Base-by-base conservation (phyloP, 1,140 invertebrate species). In the Drepana arcuata region DNA sequence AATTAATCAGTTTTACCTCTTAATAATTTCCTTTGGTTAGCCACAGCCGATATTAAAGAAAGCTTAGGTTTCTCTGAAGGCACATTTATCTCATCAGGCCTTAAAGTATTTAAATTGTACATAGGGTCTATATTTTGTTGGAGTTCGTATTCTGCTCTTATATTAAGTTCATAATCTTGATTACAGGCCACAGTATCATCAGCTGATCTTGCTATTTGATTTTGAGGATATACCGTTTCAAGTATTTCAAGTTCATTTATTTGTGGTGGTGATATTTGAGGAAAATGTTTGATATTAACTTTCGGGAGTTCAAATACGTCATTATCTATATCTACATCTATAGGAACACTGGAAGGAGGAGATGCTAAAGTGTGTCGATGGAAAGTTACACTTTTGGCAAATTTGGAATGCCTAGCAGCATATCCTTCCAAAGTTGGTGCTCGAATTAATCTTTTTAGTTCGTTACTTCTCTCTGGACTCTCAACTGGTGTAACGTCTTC, bases 301-400 rank as follows among this genome's bases (percentile, higher is more conserved):
- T 62, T 63, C 10, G 77, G 71, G 33, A 69, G 49, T 43, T 63
- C 55, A 48, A 81, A 81, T 23, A 75, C 56, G 12, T 68, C 61
- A 41, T 52, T 47, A 29, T 56, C 51, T 11, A 46, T 33, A 51
- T 81, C 71, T 32, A 55, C 53, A 51, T 81, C 71, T 32, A 55
- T 51, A 18, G 64, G 66, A 39, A 83, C 84, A 72, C 86, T 88
- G 33, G 78, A 72, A 9, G 92, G 92, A 32, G 92, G 92, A 56
- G 92, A 93, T 46, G 90, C 90, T 59, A 94, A 84, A 38, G 92
- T 94, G 68, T 92, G 90, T 43, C 92, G 86, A 73, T 95, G 92
- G 81, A 95, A 95, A 33, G 93, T 95, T 32, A 95, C 92, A 78
- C 93, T 94, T 85, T 95, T 95, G 21, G 92, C 88, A 63, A 95